Percentiles rank a stretch among this genome's conserved stretches.
These are phyloP conservation scores for Nasonia vitripennis DNA, from an alignment of 1,140 invertebrate genomes.

Conservation along the genomic window DNA sequence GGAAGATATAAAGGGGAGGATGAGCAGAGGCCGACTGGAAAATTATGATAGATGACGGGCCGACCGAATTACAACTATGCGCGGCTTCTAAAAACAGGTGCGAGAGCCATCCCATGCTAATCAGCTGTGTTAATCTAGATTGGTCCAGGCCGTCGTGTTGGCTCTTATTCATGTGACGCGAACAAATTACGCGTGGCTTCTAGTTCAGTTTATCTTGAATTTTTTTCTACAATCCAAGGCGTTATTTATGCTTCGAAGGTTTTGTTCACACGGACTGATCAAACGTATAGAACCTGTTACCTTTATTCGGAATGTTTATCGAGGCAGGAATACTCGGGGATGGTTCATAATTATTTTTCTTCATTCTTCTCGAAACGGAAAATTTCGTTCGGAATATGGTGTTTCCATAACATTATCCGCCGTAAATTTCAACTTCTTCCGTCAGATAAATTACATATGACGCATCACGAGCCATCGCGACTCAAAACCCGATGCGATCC, in stretches of 20 bases:
- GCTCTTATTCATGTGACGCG: not conserved
- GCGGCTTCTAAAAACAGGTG: constrained; percentile 33
- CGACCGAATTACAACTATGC: constrained; percentile 40
- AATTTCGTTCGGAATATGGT: too few species aligned
- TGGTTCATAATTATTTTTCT: too few species aligned
- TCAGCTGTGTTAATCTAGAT: constrained; percentile 34
- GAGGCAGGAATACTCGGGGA: too few species aligned
- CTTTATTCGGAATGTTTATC: too few species aligned
- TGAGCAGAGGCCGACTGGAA: constrained; percentile 22
- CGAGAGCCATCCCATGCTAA: constrained; percentile 30
- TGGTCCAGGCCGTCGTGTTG: constrained; percentile 10
- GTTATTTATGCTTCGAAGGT: not conserved
- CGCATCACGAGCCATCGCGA: too few species aligned
- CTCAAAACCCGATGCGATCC: too few species aligned
- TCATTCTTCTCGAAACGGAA: too few species aligned
- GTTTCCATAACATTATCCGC: too few species aligned
- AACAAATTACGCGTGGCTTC: not conserved
- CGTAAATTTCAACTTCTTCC: too few species aligned
- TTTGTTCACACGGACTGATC: too few species aligned
- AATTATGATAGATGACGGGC: constrained; percentile 39
- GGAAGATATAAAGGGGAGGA: not conserved
- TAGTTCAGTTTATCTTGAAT: not conserved
- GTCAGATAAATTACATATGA: too few species aligned
- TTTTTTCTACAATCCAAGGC: not conserved
- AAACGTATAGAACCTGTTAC: too few species aligned